Evolutionary conservation across 2,888 invertebrate genomes (phyloP).

Genomic region (Magallana nippona): DNA sequence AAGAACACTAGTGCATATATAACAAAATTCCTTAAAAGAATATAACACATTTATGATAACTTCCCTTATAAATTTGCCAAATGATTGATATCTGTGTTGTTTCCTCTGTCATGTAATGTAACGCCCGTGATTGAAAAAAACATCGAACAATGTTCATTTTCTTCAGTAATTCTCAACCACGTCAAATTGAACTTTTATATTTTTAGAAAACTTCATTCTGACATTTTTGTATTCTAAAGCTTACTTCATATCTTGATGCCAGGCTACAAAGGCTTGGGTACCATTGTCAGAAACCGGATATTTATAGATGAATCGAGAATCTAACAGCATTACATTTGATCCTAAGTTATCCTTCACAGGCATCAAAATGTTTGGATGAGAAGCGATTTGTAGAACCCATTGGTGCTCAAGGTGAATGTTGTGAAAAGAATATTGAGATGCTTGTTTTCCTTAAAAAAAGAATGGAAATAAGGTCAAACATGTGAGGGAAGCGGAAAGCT

Average conservation of each 20-base stretch:
- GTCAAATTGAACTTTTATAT: too few species aligned
- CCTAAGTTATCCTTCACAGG: constrained; percentile 62
- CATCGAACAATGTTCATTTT: too few species aligned
- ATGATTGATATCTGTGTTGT: neutral
- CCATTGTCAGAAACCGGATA: constrained; percentile 57
- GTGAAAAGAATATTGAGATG: constrained; percentile 65
- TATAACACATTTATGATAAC: too few species aligned
- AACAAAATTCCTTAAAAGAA: too few species aligned
- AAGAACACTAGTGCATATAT: too few species aligned
- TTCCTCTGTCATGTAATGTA: too few species aligned
- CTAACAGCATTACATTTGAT: constrained; percentile 62
- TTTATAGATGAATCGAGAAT: constrained; percentile 69
- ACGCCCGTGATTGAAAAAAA: too few species aligned
- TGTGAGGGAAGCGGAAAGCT: neutral
- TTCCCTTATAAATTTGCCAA: too few species aligned
- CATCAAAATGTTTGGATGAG: constrained; percentile 58
- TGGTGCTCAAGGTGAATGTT: constrained; percentile 60
- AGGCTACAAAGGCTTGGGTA: constrained; percentile 62
- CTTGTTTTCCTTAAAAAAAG: constrained; percentile 57
- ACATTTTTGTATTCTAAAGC: neutral
- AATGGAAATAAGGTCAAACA: neutral
- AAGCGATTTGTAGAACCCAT: constrained; percentile 63
- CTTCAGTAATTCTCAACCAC: too few species aligned
- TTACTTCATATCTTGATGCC: constrained; percentile 69
- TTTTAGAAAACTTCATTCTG: neutral